Base-by-base conservation (phyloP, 2,113 vertebrate species). In the Xyliphius kryptos region DNA sequence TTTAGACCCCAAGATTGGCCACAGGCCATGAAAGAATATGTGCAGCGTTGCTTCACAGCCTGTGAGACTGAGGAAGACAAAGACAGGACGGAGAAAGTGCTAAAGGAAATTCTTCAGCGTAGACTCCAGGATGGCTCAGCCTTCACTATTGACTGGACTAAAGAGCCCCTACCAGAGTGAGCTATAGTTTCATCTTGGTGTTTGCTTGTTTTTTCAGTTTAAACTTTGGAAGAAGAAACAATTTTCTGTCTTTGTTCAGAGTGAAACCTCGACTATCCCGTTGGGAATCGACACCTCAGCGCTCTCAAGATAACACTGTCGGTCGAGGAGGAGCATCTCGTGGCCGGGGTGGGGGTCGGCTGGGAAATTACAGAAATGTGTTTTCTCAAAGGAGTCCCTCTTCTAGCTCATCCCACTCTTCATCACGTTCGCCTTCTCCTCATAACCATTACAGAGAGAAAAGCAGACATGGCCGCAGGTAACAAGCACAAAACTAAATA, bases 11-110 rank as follows among this genome's bases (percentile, higher is more conserved):
- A 93, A 10, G 92, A 95, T 53, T 96, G 93, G 93, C 93, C 93
- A 0, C 90, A 89, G 74, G 88, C 92, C 13, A 96, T 96, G 93
- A 96, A 96, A 72, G 92, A 94, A 56, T 96, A 95, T 0, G 93
- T 96, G 32, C 91, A 96, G 68, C 89, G 92, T 16, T 96, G 93
- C 77, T 96, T 96, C 68, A 91, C 92, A 0, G 92, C 92, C 32
- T 96, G 93, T 4, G 92, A 94, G 74, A 89, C 89, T 0, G 92
- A 96, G 61, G 90, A 92, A 55, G 92, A 95, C 79, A 96, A 96
- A 67, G 93, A 96, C 74, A 83, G 89, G 2, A 96, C 92, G 0
- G 93, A 96, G 75, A 93, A 93, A 55, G 82, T 92, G 44, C 83
- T 96, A 15, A 96, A 96, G 63, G 92, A 96, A 49, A 86, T 93